Conservation (phyloP, 1,140 invertebrate genomes). For the Cyphomyrmex costatus region DNA sequence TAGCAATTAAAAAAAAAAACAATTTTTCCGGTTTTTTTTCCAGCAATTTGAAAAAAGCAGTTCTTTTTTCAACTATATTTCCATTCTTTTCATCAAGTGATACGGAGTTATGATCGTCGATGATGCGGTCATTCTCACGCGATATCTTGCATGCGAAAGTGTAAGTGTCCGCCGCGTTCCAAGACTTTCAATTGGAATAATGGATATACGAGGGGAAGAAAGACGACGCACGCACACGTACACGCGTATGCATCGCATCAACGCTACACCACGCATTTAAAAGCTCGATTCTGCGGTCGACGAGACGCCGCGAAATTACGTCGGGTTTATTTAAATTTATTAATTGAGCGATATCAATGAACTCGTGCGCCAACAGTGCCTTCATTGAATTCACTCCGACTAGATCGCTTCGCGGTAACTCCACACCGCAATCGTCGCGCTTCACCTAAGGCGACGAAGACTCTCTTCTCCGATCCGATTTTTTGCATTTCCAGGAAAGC, state of each 20-base stretch:
- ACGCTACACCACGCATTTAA: not conserved
- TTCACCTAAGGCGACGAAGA: slow-evolving; percentile 24
- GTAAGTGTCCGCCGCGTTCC: slow-evolving; percentile 14
- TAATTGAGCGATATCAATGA: slow-evolving; percentile 86
- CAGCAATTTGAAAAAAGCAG: too few species aligned
- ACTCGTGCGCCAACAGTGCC: slow-evolving; percentile 83
- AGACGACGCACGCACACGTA: not conserved
- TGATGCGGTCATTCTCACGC: slow-evolving; percentile 14
- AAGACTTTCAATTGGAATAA: slow-evolving; percentile 67
- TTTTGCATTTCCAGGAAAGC: slow-evolving; percentile 6
- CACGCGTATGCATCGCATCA: not conserved
- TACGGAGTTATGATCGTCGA: slow-evolving; percentile 1
- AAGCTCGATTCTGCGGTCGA: slow-evolving; percentile 59
- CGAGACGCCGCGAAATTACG: slow-evolving; percentile 78
- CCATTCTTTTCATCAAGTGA: not conserved
- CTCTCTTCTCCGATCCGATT: slow-evolving; percentile 1
- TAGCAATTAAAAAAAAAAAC: too few species aligned
- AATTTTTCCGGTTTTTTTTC: too few species aligned
- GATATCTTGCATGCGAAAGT: slow-evolving; percentile 61
- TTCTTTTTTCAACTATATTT: not conserved
- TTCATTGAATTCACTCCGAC: slow-evolving; percentile 82
- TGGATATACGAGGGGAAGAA: slow-evolving; percentile 48
- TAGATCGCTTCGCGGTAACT: slow-evolving; percentile 74
- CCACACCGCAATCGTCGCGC: not conserved
- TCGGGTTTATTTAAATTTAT: slow-evolving; percentile 85